A percentile compares a stretch with the other conserved stretches of the same genome.
Evolutionary conservation across 30 jellyfish, hydroid and myxozoan genomes (phyloP).

Genomic region (Phacellophora camtschatica): DNA sequence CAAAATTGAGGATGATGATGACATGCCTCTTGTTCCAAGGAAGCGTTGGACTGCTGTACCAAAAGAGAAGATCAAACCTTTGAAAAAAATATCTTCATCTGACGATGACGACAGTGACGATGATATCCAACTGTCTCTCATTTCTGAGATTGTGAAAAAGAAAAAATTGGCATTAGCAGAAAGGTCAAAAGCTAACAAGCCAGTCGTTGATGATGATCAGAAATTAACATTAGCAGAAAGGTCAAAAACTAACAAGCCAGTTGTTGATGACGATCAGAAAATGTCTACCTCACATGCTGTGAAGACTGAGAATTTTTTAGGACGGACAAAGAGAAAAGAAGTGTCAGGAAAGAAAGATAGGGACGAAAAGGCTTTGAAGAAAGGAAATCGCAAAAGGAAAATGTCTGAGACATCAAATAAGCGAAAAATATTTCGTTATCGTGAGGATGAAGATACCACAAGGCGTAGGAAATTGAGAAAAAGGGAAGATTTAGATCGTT

Average conservation of each 20-base stretch:
- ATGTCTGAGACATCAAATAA: not conserved
- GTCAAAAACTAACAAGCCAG: not conserved
- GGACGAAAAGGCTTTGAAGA: not conserved
- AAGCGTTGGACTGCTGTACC: slow-evolving; percentile 7
- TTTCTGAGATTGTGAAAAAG: slow-evolving; percentile 43
- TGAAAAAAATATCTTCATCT: slow-evolving; percentile 16
- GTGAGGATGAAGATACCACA: not conserved
- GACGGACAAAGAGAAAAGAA: too few relatives aligned
- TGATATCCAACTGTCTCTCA: slow-evolving; percentile 17
- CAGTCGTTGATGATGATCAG: too few relatives aligned
- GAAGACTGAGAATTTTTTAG: too few relatives aligned
- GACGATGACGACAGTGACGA: slow-evolving; percentile 41
- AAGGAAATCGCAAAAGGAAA: not conserved
- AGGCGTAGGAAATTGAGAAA: not conserved
- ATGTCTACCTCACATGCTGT: too few relatives aligned
- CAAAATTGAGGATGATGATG: slow-evolving; percentile 47
- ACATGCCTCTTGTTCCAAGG: not conserved
- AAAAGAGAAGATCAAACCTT: not conserved
- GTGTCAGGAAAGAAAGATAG: too few relatives aligned
- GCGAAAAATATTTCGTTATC: not conserved
- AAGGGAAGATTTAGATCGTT: not conserved
- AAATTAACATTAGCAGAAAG: slow-evolving; percentile 19
- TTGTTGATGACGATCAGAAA: too few relatives aligned
- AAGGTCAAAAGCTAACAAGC: not conserved
- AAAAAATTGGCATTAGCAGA: slow-evolving; percentile 27